These are phyloP conservation scores for Drosophila parabipectinata DNA, from an alignment of 1,140 invertebrate genomes.

Conservation along the genomic window DNA sequence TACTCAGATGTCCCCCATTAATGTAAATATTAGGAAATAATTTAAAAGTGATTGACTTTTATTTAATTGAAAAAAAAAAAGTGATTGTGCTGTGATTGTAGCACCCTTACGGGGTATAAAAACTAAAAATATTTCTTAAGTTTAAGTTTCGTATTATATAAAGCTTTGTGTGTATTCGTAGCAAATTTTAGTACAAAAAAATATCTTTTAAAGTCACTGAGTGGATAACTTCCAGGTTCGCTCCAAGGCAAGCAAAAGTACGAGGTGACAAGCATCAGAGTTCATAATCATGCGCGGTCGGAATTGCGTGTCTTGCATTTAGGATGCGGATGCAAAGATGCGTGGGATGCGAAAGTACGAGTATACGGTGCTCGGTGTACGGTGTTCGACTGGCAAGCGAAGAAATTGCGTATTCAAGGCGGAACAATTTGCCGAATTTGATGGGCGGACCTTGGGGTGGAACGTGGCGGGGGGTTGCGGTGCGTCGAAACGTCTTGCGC, in stretches of 20 bases:
- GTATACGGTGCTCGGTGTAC: not conserved
- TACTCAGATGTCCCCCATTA: too few species aligned
- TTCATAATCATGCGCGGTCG: conserved; percentile 13
- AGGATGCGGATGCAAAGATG: conserved; percentile 24
- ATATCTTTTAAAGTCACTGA: not conserved
- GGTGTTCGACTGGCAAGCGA: conserved; percentile 14
- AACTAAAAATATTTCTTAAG: too few species aligned
- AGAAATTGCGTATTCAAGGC: conserved; percentile 37
- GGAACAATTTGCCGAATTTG: conserved; percentile 66
- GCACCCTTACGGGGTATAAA: too few species aligned
- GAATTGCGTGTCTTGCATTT: conserved; percentile 40
- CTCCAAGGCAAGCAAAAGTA: not conserved
- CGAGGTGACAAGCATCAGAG: conserved; percentile 37
- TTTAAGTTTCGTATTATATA: too few species aligned
- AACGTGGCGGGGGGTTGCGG: conserved; percentile 7
- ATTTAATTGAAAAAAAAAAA: too few species aligned
- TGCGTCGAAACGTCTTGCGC: conserved; percentile 20
- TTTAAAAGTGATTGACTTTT: too few species aligned
- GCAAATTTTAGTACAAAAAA: not conserved
- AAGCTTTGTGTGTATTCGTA: too few species aligned
- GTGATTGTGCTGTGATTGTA: too few species aligned
- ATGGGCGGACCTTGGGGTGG: conserved; percentile 23
- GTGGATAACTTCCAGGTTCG: not conserved
- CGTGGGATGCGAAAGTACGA: conserved; percentile 3
- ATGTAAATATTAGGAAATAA: too few species aligned